Evolutionary conservation across 2,113 vertebrate species (phyloP), one percentile per base, ranked within the genome.

Genomic region (Anoplopoma fimbria): DNA sequence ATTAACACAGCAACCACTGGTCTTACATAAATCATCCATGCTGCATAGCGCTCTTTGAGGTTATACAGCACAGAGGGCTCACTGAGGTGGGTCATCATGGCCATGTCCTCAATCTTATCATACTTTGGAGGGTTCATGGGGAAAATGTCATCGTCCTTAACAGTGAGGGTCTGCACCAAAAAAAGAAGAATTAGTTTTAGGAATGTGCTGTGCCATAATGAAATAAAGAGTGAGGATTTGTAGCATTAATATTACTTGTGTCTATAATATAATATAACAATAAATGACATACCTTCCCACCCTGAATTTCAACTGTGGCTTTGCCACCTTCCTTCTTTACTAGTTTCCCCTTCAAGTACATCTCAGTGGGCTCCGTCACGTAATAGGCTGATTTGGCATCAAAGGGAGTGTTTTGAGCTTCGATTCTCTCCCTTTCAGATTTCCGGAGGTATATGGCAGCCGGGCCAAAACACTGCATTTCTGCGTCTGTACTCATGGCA

Each of bases 11-110:
- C 27, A 31, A 95, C 6, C 23, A 55, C 51, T 13, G 4, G 31
- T 85, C 94, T 96, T 53, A 53, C 49, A 75, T n/a, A n/a, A n/a
- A 97, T 97, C 97, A 97, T 97, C 97, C 96, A 98, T 69, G 96
- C 92, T 45, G 95, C 95, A 1, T 97, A 97, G 62, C 95, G 96
- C 81, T 98, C 97, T 96, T 98, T 98, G 92, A 98, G 96, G 95
- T 96, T 96, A 71, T 94, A 96, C 79, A 96, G 86, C 89, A 96
- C 95, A 81, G 95, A 23, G 4, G 94, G 88, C 55, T 95, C 95
- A 9, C 86, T 95, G 86, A 95, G 93, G 89, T 95, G 94, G 87
- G 95, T 95, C 94, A 95, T 93, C 95, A 95, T 95, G 88, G 95
- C 94, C 95, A 95, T 95, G 93, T 95, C 94, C 85, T 95, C 94